Conservation (phyloP, 2,797 vertebrate genomes). For the Takifugu rubripes region DNA sequence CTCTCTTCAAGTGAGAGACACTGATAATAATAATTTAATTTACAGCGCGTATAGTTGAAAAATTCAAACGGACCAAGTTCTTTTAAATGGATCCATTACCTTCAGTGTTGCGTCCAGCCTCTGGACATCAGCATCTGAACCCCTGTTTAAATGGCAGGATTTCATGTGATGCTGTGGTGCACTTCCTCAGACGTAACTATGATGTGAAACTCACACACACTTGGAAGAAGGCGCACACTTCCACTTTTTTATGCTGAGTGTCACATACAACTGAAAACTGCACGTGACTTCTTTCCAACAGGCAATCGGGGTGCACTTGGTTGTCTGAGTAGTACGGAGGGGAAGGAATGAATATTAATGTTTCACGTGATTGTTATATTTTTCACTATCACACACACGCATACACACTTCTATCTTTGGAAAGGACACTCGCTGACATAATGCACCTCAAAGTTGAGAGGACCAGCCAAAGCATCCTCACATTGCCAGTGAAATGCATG, state of each 20-base stretch:
- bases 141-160: conserved; percentile 41
- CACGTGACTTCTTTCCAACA: conserved; percentile 57
- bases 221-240: conserved; percentile 47
- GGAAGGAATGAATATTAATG: background rate
- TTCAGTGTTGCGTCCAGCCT: conserved; percentile 26
- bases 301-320: conserved; percentile 13
- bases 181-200: conserved; percentile 55
- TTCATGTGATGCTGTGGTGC: conserved; percentile 44
- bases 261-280: conserved; percentile 38
- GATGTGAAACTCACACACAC: conserved; percentile 61
- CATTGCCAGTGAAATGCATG: too few relatives aligned
- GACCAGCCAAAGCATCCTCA: too few relatives aligned
- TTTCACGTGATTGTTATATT: too few relatives aligned
- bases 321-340: conserved; percentile 3
- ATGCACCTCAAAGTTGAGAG: too few relatives aligned
- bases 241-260: conserved; percentile 75
- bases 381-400: too few relatives aligned
- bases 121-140: conserved; percentile 11
- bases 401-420: background rate
- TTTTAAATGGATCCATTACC: conserved; percentile 49
- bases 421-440: too few relatives aligned
- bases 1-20: too few relatives aligned
- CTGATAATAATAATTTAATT: background rate
- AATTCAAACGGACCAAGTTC: background rate
- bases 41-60: too few relatives aligned